Conservation (phyloP, 1,140 invertebrate genomes). For the Conopomorpha cramerella region DNA sequence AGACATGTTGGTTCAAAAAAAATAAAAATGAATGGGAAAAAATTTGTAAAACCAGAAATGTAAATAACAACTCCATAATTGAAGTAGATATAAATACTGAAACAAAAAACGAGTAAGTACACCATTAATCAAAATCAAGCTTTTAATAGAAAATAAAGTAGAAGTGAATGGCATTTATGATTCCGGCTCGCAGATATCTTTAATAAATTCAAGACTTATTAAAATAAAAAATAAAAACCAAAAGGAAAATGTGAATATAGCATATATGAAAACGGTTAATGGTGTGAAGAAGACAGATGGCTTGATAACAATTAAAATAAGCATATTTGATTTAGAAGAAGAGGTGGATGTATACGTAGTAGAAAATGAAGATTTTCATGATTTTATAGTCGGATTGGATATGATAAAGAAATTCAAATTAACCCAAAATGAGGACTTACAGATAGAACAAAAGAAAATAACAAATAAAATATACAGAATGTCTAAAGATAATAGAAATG, state of each 20-base stretch:
- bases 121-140: constrained; percentile 10
- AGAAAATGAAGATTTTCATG: constrained; percentile 1
- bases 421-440: constrained; percentile 11
- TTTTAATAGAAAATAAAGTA: constrained; percentile 14
- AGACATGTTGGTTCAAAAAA: constrained; percentile 7
- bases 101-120: constrained; percentile 4
- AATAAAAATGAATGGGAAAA: constrained; percentile 1
- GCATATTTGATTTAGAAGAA: constrained; percentile 28
- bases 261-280: constrained; percentile 14
- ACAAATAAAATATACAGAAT: constrained; percentile 1
- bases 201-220: constrained; percentile 20
- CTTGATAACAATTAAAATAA: constrained; percentile 12
- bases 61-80: constrained; percentile 8
- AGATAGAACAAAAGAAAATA: constrained; percentile 10
- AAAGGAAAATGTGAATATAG: constrained; percentile 5
- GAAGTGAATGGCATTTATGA: constrained; percentile 13
- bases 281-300: constrained; percentile 16
- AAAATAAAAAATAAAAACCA: constrained; percentile 13
- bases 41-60: no score
- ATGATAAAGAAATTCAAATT: constrained; percentile 10
- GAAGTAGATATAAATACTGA: constrained; percentile 33
- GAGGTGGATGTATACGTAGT: not conserved
- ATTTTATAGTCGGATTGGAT: constrained; percentile 10
- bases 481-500: not conserved
- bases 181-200: constrained; percentile 16